Percentiles rank a stretch among this genome's conserved stretches.
These are phyloP conservation scores for Gisinianus flammeolus DNA, from an alignment of 2,888 invertebrate genomes.

Conservation along the genomic window DNA sequence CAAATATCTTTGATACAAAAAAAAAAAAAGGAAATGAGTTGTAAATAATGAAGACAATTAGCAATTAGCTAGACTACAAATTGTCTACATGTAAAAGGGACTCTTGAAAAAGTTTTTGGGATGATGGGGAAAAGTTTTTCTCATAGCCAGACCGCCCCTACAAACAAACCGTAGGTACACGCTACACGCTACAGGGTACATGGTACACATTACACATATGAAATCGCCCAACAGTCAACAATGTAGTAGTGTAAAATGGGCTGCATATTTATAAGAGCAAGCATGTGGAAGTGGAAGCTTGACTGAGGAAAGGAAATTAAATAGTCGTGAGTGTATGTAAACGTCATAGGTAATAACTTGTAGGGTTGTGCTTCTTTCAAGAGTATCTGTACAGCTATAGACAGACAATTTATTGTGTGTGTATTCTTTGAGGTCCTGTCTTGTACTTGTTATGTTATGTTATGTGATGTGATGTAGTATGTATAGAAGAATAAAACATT, in stretches of 20 bases:
- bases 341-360: constrained; percentile 4
- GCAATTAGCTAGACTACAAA: too few species aligned
- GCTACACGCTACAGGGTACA: too few species aligned
- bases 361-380: background rate
- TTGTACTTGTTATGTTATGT: background rate
- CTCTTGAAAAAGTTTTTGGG: too few species aligned
- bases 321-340: constrained; percentile 16
- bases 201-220: too few species aligned
- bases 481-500: constrained; percentile 5
- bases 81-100: too few species aligned
- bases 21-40: too few species aligned
- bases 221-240: background rate
- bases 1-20: too few species aligned
- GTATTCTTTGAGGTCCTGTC: too few species aligned
- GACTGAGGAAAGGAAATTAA: constrained; percentile 5
- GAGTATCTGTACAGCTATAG: background rate
- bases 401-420: background rate
- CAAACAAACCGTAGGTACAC: too few species aligned
- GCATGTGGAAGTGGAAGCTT: background rate
- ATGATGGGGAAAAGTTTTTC: too few species aligned
- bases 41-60: too few species aligned
- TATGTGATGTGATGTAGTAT: background rate
- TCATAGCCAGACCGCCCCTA: too few species aligned
- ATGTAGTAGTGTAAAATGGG: background rate
- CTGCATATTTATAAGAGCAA: background rate